Evolutionary conservation across 64 coral and sea anemone species (phyloP), one percentile per base, ranked within the genome.

Genomic region (Stichodactyla helianthus): DNA sequence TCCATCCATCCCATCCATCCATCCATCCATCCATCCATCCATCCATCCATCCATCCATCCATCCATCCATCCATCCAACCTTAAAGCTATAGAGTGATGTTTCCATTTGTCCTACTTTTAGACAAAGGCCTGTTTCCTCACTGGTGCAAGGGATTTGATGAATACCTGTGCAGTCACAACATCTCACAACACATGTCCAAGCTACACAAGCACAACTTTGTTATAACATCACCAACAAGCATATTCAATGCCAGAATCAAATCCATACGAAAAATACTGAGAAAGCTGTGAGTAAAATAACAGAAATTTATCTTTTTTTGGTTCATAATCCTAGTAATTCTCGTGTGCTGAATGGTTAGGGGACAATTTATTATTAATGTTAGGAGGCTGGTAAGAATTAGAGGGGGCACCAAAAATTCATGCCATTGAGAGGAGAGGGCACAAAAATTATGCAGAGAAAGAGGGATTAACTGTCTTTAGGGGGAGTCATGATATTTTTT

Each of bases 151-250:
- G 88, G 91, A 7, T 96, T 90, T 51, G 85, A 83, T 0, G n/a
- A 74, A 50, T 68, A 89, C 18, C 10, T 93, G 0, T 88, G 91
- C 53, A 96, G 94, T 64, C 94, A 93, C 61, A 93, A 88, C 51
- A 96, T 96, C 54, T 96, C 94, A 50, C 89, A 93, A 15, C 94
- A 96, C 62, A 87, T 96, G 56, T 81, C 91, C 11, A 93, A 96
- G 54, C 94, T 96, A 52, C 94, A 93, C 85, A 90, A 83, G 50
- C 94, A 93, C 52, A 85, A 91, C 26, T 79, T 92, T 54, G 91
- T 93, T 55, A 89, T 83, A n/a, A 84, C 84, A 52, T 96, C 91
- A 61, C 79, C 82, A 64, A 83, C 87, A 35, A 83, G 61, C 10
- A 19, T 93, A 14, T 77, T 87, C 52, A 87, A 74, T 59, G 82